Conservation (phyloP, 2,113 vertebrate species). For the Dolichallabes microphthalmus region DNA sequence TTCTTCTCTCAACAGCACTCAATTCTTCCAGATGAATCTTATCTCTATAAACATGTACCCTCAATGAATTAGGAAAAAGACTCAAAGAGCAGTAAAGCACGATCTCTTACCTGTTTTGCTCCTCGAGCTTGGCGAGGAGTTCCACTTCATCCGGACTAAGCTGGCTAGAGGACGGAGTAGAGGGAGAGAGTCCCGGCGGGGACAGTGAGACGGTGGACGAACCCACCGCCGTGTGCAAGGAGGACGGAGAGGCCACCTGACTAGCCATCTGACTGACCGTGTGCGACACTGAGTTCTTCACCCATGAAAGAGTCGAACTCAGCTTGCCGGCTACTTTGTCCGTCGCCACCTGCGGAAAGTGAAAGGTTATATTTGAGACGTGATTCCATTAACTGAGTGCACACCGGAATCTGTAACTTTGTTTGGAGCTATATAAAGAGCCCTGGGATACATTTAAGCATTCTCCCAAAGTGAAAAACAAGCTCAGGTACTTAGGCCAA, state of each 20-base stretch:
- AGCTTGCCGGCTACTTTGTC: constrained; percentile 96
- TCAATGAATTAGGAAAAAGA: neutral
- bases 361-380: neutral
- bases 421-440: neutral
- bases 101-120: constrained; percentile 90
- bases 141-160: constrained; percentile 93
- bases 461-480: neutral
- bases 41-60: neutral
- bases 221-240: constrained; percentile 80
- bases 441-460: neutral
- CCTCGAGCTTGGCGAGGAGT: constrained; percentile 92
- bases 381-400: neutral
- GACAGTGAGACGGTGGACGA: constrained; percentile 73
- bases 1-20: neutral
- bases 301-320: constrained; percentile 99
- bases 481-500: neutral
- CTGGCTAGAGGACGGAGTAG: constrained; percentile 80
- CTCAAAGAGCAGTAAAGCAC: neutral
- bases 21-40: neutral
- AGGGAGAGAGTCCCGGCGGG: constrained; percentile 81
- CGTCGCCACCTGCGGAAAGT: constrained; percentile 88
- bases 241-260: constrained; percentile 92
- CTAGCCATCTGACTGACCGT: constrained; percentile 99
- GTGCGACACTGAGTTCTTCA: constrained; percentile 95
- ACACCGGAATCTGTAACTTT: neutral